These are phyloP conservation scores for Scylla paramamosain DNA, from an alignment of 1,140 invertebrate species.

Conservation along the genomic window DNA sequence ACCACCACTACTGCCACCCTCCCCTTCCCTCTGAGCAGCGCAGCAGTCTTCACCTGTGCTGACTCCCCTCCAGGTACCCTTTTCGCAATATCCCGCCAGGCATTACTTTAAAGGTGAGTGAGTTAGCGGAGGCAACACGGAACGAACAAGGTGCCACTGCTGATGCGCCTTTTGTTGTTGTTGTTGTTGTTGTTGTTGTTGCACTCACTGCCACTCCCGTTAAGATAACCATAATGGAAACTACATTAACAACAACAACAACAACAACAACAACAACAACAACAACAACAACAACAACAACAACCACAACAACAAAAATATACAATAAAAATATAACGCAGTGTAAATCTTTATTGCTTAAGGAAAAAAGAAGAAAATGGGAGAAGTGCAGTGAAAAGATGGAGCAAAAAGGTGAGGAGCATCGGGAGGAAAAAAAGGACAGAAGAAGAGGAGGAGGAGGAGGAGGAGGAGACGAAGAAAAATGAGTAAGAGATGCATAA, in stretches of 20 bases:
- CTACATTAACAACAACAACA: no score
- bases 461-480: background rate
- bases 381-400: background rate
- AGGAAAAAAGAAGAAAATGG: background rate
- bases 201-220: background rate
- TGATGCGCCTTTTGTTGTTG: background rate
- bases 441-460: background rate
- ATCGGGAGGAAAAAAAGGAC: background rate
- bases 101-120: background rate
- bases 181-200: background rate
- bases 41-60: background rate
- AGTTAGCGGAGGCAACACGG: background rate
- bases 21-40: background rate
- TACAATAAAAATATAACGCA: background rate
- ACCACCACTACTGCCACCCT: background rate
- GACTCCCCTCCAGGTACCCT: background rate
- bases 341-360: background rate
- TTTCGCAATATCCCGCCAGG: background rate
- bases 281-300: no score
- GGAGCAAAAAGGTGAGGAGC: background rate
- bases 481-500: no score
- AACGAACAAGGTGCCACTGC: background rate
- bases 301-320: no score
- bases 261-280: background rate
- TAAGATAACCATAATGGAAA: background rate